phyloP scores from a whole-genome alignment of 2,888 invertebrate genomes.

The Stramonita haemastoma region DNA sequence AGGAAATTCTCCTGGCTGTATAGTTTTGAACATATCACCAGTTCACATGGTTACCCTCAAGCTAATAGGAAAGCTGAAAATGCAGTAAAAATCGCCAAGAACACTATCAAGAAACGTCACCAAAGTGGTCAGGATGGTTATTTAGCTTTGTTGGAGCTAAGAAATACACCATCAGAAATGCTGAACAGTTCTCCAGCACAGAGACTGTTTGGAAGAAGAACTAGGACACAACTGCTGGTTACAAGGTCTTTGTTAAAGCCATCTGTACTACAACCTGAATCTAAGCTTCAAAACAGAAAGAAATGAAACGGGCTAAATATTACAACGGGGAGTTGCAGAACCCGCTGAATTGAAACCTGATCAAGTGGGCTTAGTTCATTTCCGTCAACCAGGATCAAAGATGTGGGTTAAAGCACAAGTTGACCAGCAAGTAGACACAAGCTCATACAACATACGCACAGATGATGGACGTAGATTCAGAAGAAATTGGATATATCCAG shows the following conservation, averaged over 20 bases:
- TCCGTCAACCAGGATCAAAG: background rate
- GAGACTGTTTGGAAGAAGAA: background rate
- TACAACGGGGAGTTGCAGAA: background rate
- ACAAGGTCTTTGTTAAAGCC: background rate
- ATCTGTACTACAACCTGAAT: background rate
- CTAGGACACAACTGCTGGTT: background rate
- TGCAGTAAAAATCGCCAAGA: background rate
- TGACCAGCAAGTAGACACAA: background rate
- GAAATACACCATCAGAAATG: background rate
- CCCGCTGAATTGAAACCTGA: background rate
- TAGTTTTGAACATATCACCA: constrained; percentile 24
- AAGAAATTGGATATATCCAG: background rate
- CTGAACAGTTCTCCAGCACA: constrained; percentile 7
- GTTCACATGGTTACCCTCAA: background rate
- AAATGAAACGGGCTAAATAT: background rate
- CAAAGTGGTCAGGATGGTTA: background rate
- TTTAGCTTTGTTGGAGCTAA: constrained; percentile 1
- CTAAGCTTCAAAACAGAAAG: background rate
- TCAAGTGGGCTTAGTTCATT: background rate
- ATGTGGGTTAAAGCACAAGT: constrained; percentile 4
- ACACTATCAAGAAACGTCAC: background rate
- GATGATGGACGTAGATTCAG: background rate
- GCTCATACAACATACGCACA: background rate
- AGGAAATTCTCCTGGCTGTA: too few species aligned
- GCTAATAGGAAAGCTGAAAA: constrained; percentile 2